A percentile compares a stretch with the other conserved stretches of the same genome.
Evolutionary conservation across 1,140 invertebrate genomes (phyloP).

Genomic region (Probaryconus sp.): DNA sequence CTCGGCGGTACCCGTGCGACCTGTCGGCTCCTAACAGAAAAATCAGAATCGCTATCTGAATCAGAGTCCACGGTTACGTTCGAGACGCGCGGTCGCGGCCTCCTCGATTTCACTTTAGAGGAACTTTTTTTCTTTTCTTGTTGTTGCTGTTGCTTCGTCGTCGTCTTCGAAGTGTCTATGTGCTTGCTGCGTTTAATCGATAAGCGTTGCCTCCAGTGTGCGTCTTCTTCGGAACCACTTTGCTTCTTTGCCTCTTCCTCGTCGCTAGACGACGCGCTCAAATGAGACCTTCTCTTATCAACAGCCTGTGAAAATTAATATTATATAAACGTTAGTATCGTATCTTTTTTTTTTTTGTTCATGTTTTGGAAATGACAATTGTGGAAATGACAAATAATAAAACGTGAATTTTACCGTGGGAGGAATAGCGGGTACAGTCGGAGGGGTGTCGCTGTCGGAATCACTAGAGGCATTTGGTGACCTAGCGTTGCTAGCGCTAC

Average conservation of each 20-base stretch:
- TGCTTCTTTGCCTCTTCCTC: slow-evolving; percentile 59
- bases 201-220: slow-evolving; percentile 61
- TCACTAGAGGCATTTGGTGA: slow-evolving; percentile 52
- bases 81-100: slow-evolving; percentile 67
- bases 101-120: slow-evolving; percentile 68
- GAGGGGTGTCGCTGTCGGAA: slow-evolving; percentile 29
- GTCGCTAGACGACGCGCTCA: slow-evolving; percentile 67
- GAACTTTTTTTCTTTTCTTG: slow-evolving; percentile 72
- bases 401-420: slow-evolving; percentile 35
- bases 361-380: too few relatives aligned
- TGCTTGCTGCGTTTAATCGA: slow-evolving; percentile 67
- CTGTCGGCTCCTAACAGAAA: slow-evolving; percentile 65
- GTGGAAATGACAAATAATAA: too few relatives aligned
- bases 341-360: too few relatives aligned
- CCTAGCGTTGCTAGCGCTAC: slow-evolving; percentile 69
- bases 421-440: slow-evolving; percentile 32
- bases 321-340: background rate
- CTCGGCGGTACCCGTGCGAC: slow-evolving; percentile 71
- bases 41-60: slow-evolving; percentile 73
- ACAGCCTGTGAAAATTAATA: background rate
- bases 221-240: slow-evolving; percentile 66
- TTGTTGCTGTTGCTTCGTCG: background rate
- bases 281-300: slow-evolving; percentile 27
- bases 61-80: slow-evolving; percentile 67
- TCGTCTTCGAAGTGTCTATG: slow-evolving; percentile 37